Percentiles rank a stretch among this genome's conserved stretches.
Evolutionary conservation across 2,113 vertebrate genomes (phyloP).

Genomic region (Scytalopus superciliaris): DNA sequence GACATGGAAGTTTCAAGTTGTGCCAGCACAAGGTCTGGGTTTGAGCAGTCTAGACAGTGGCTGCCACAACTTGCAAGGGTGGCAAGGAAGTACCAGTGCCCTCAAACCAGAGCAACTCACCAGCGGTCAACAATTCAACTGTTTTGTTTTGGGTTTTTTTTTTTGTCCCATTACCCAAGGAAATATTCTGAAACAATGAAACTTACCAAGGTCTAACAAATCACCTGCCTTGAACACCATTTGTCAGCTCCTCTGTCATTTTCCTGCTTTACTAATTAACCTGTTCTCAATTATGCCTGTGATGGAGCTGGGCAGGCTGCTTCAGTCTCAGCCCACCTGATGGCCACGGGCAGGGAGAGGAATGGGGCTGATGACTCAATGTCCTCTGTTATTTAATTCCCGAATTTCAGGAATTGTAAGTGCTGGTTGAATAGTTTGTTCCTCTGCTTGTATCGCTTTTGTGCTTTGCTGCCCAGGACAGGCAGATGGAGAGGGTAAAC

Average conservation of each 20-base stretch:
- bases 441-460: not conserved
- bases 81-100: not conserved
- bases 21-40: not conserved
- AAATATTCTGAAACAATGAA: not conserved
- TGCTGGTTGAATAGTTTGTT: not conserved
- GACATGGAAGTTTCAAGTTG: not conserved
- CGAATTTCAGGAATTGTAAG: not conserved
- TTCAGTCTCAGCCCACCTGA: not conserved
- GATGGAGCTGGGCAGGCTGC: not conserved
- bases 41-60: constrained; percentile 5
- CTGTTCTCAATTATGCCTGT: not conserved
- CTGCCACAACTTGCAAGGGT: not conserved
- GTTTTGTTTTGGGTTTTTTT: not conserved
- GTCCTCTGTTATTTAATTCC: not conserved
- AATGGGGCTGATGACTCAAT: not conserved
- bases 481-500: not conserved
- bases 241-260: not conserved
- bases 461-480: not conserved
- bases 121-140: not conserved
- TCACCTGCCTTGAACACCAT: not conserved
- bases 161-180: not conserved
- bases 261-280: not conserved
- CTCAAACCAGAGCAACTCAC: not conserved
- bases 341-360: not conserved
- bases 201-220: not conserved